phyloP scores from a whole-genome alignment of 2,888 invertebrate species.

The Synergus gifuensis region DNA sequence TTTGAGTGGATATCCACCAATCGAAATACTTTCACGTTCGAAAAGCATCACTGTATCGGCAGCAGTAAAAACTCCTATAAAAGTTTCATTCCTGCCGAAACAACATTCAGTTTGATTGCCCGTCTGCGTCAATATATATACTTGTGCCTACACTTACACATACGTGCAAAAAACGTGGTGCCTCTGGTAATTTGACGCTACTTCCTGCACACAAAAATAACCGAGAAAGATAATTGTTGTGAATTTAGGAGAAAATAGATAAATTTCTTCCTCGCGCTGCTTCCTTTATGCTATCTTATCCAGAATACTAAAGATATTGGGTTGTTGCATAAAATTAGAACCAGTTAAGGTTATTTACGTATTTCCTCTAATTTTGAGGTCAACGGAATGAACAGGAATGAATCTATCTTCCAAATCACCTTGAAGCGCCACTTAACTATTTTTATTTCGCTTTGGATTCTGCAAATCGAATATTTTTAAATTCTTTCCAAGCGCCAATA shows the following conservation, averaged over 20 bases:
- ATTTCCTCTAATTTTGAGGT: background rate
- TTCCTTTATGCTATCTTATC: slow-evolving; percentile 46
- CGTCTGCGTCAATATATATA: background rate
- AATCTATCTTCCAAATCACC: background rate
- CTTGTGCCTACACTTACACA: slow-evolving; percentile 5
- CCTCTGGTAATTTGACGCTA: slow-evolving; percentile 62
- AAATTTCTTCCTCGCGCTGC: background rate
- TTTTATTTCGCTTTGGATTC: background rate
- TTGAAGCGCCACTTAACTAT: background rate
- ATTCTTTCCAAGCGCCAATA: background rate
- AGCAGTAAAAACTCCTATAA: background rate
- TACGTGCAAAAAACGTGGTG: slow-evolving; percentile 44
- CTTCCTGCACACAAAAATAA: slow-evolving; percentile 54
- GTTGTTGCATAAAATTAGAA: slow-evolving; percentile 7
- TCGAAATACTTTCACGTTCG: background rate
- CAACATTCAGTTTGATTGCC: background rate
- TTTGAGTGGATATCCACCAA: background rate
- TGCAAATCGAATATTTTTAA: background rate
- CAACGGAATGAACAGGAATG: background rate
- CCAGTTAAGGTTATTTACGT: background rate
- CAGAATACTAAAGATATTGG: background rate
- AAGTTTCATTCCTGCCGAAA: background rate
- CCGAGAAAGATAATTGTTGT: slow-evolving; percentile 30
- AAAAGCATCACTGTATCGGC: background rate
- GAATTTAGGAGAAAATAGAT: slow-evolving; percentile 21